Conservation (phyloP, 1,140 invertebrate genomes). For the Carcinoscorpius rotundicauda region DNA sequence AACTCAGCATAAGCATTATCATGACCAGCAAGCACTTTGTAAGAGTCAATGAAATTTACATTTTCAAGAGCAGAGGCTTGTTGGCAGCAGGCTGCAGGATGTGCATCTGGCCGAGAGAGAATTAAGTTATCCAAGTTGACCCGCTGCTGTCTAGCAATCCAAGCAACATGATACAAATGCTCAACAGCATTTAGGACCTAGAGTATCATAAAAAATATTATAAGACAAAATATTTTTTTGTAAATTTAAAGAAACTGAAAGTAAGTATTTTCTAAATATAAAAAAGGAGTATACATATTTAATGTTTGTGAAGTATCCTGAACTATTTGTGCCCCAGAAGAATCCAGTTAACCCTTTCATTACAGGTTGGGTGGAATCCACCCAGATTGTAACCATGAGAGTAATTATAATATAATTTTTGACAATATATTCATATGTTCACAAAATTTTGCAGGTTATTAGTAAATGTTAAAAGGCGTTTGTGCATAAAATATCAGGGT, state of each 20-base stretch:
- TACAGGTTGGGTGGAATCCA: background rate
- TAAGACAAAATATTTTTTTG: too few relatives aligned
- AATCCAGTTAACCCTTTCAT: constrained; percentile 1
- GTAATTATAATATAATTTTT: too few relatives aligned
- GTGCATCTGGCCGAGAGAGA: constrained; percentile 54
- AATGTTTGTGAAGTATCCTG: background rate
- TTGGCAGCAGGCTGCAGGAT: constrained; percentile 58
- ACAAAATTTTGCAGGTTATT: too few relatives aligned
- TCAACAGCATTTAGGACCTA: constrained; percentile 48
- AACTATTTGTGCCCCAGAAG: background rate
- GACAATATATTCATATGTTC: too few relatives aligned
- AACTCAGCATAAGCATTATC: constrained; percentile 66
- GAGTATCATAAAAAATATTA: constrained; percentile 3
- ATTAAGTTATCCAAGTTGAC: constrained; percentile 69
- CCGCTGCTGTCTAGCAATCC: constrained; percentile 78
- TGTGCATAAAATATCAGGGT: too few relatives aligned
- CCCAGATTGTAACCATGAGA: too few relatives aligned
- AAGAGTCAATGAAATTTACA: constrained; percentile 72
- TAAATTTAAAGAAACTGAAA: constrained; percentile 6
- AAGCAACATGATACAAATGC: constrained; percentile 60
- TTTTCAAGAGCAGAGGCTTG: constrained; percentile 61
- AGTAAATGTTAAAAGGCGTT: too few relatives aligned
- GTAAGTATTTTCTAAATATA: constrained; percentile 11
- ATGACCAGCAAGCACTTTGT: constrained; percentile 70
- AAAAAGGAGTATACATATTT: constrained; percentile 3